phyloP scores from a whole-genome alignment of 2,888 invertebrate genomes.

The Rhogogaster chlorosoma region DNA sequence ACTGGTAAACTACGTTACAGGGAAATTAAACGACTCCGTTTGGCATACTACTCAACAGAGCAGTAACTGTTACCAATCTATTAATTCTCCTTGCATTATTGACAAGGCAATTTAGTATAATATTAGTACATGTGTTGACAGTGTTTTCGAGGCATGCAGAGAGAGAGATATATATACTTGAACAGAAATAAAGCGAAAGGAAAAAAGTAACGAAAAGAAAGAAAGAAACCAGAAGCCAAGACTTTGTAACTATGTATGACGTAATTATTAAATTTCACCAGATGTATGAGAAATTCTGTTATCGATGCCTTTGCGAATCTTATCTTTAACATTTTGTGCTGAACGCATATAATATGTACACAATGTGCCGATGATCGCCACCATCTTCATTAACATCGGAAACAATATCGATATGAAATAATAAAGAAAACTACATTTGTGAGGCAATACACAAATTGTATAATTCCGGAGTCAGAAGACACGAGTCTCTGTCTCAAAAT shows the following conservation, averaged over 20 bases:
- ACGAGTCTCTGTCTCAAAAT: neutral
- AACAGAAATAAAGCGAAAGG: neutral
- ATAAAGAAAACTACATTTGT: neutral
- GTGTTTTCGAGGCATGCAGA: conserved; percentile 10
- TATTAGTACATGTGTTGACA: neutral
- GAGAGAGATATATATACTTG: neutral
- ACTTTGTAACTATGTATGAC: neutral
- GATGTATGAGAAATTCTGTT: conserved; percentile 12
- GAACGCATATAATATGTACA: conserved; percentile 16
- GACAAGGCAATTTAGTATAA: neutral
- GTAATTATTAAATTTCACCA: conserved; percentile 14
- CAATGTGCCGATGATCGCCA: conserved; percentile 8
- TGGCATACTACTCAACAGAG: conserved; percentile 14
- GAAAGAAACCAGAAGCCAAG: conserved; percentile 13
- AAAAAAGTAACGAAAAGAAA: neutral
- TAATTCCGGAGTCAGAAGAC: neutral
- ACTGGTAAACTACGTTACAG: neutral
- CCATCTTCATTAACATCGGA: neutral
- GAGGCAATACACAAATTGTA: neutral
- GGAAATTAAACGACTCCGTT: neutral
- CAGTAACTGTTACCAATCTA: conserved; percentile 6
- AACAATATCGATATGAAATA: conserved; percentile 11
- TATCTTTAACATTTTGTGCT: conserved; percentile 27
- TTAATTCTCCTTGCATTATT: neutral
- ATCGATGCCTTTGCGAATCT: conserved; percentile 31